These are phyloP conservation scores for Agrotis puta DNA, from an alignment of 2,888 invertebrate genomes.

Conservation along the genomic window DNA sequence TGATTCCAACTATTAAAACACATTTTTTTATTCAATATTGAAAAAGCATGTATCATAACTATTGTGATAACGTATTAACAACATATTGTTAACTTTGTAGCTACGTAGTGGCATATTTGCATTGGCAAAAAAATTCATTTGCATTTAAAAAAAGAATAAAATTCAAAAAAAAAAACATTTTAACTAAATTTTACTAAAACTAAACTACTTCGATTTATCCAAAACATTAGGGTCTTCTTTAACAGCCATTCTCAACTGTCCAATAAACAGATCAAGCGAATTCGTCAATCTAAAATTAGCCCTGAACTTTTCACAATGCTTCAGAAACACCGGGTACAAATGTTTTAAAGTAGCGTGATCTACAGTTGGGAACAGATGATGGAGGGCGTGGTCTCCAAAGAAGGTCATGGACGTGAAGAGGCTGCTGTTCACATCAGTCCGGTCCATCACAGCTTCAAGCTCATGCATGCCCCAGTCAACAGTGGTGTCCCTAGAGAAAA, in stretches of 20 bases:
- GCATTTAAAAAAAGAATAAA: too few relatives aligned
- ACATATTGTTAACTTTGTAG: too few relatives aligned
- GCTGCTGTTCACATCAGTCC: slow-evolving; percentile 92
- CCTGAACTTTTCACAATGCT: slow-evolving; percentile 92
- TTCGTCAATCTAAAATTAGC: slow-evolving; percentile 85
- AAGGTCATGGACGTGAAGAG: slow-evolving; percentile 93
- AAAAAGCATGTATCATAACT: too few relatives aligned
- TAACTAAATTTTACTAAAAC: too few relatives aligned
- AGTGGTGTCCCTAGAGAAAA: slow-evolving; percentile 80
- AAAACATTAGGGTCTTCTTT: slow-evolving; percentile 75
- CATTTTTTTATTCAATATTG: too few relatives aligned
- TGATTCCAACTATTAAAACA: too few relatives aligned
- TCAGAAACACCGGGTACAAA: slow-evolving; percentile 92
- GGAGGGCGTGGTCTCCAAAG: slow-evolving; percentile 95
- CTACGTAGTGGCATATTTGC: too few relatives aligned
- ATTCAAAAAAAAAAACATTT: too few relatives aligned
- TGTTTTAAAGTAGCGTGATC: slow-evolving; percentile 93
- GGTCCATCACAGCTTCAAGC: slow-evolving; percentile 94
- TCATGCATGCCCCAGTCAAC: slow-evolving; percentile 95
- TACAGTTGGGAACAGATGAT: slow-evolving; percentile 95
- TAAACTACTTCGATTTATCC: slow-evolving; percentile 13
- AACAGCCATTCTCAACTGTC: slow-evolving; percentile 78
- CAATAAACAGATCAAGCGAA: slow-evolving; percentile 80
- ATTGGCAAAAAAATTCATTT: too few relatives aligned
- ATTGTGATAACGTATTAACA: too few relatives aligned